Evolutionary conservation across 92 coral and sea anemone species (phyloP).

Genomic region (Galaxea fascicularis): DNA sequence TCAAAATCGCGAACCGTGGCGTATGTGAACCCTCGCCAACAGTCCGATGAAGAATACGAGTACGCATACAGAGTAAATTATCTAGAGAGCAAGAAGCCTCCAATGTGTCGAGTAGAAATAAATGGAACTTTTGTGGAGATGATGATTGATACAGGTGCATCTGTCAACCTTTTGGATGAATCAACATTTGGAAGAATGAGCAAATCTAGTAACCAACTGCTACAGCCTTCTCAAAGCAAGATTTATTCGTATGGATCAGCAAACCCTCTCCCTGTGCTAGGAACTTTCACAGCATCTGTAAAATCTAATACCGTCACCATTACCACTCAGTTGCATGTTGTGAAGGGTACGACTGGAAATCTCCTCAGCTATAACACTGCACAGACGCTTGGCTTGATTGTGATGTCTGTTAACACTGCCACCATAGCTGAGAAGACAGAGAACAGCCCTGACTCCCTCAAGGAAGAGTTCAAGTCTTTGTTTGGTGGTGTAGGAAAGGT

Average conservation of each 20-base stretch:
- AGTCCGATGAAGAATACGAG: conserved; percentile 40
- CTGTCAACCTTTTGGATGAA: conserved; percentile 63
- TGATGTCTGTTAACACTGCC: conserved; percentile 40
- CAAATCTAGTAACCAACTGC: conserved; percentile 11
- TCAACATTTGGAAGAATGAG: conserved; percentile 36
- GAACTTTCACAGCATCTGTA: conserved; percentile 37
- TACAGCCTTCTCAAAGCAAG: conserved; percentile 24
- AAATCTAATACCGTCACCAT: conserved; percentile 43
- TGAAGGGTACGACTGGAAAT: conserved; percentile 63
- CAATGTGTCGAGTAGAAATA: conserved; percentile 48
- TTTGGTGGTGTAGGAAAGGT: too few relatives aligned
- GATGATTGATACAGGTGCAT: conserved; percentile 67
- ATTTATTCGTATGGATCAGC: conserved; percentile 40
- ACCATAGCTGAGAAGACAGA: conserved; percentile 3
- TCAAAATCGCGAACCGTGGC: conserved; percentile 31
- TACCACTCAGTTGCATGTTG: conserved; percentile 61
- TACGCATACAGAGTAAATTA: conserved; percentile 48
- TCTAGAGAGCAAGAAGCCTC: conserved; percentile 37
- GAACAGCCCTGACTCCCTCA: not conserved
- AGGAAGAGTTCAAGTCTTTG: conserved; percentile 42
- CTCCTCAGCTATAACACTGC: conserved; percentile 68
- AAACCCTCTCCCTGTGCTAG: conserved; percentile 57
- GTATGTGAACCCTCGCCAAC: not conserved
- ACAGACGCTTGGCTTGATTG: conserved; percentile 58
- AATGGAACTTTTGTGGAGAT: conserved; percentile 46